These are phyloP conservation scores for Deilephila porcellus DNA, from an alignment of 2,888 invertebrate species.

Conservation along the genomic window DNA sequence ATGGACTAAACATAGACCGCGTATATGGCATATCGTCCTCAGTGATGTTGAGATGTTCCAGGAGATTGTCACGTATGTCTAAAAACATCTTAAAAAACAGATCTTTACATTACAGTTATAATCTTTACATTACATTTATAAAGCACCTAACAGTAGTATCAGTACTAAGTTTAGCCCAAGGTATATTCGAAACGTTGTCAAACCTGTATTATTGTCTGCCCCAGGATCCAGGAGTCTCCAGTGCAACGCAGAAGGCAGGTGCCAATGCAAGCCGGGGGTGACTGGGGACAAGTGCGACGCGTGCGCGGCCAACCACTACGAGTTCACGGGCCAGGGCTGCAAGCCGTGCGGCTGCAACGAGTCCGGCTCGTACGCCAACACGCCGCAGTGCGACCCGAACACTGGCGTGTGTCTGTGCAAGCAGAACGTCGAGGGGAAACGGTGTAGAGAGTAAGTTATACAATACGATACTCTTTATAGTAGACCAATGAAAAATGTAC, in stretches of 20 bases:
- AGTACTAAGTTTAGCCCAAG: too few relatives aligned
- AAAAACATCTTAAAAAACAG: too few relatives aligned
- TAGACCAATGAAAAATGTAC: too few relatives aligned
- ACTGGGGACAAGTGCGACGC: constrained; percentile 97
- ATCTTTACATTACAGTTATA: too few relatives aligned
- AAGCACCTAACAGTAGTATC: too few relatives aligned
- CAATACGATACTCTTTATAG: background rate
- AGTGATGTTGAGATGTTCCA: too few relatives aligned
- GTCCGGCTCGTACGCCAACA: constrained; percentile 92
- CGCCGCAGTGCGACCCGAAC: constrained; percentile 92
- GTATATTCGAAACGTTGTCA: too few relatives aligned
- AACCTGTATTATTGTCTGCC: too few relatives aligned
- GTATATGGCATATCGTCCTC: too few relatives aligned
- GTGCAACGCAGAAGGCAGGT: constrained; percentile 96
- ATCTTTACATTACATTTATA: too few relatives aligned
- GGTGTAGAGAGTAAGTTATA: constrained; percentile 91
- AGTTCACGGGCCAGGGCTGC: constrained; percentile 95
- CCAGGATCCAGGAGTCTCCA: constrained; percentile 94
- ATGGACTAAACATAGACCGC: too few relatives aligned
- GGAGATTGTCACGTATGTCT: too few relatives aligned
- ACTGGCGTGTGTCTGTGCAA: constrained; percentile 94
- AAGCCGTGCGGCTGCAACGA: constrained; percentile 95
- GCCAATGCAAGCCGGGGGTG: constrained; percentile 98
- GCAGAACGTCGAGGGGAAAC: constrained; percentile 97
- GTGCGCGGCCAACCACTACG: constrained; percentile 93